These are phyloP conservation scores for Pammene aurita DNA, from an alignment of 2,888 invertebrate genomes.

Conservation along the genomic window DNA sequence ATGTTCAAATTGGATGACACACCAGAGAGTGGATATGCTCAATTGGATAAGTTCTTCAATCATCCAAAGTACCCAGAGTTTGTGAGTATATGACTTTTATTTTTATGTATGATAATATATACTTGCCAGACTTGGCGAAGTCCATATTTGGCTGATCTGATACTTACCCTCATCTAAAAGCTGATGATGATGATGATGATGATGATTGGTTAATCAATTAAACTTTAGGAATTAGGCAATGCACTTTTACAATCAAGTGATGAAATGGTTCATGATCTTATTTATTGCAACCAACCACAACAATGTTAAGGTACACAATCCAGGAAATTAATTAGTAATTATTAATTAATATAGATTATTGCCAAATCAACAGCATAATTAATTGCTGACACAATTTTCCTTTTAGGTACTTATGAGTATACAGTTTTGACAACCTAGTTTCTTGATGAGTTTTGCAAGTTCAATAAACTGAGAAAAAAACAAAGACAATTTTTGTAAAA, in stretches of 20 bases:
- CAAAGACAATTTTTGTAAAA: slow-evolving; percentile 26
- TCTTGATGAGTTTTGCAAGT: slow-evolving; percentile 7
- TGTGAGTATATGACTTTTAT: slow-evolving; percentile 85
- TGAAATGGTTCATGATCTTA: not conserved
- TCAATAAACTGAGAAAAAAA: slow-evolving; percentile 28
- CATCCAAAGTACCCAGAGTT: slow-evolving; percentile 90
- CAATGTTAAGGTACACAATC: not conserved
- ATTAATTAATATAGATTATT: slow-evolving; percentile 2
- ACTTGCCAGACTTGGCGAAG: no score
- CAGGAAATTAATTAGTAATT: not conserved
- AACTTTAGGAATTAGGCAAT: no score
- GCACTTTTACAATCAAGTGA: no score
- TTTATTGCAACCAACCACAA: not conserved
- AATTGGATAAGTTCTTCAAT: slow-evolving; percentile 92
- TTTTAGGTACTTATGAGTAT: not conserved
- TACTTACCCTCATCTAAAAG: no score
- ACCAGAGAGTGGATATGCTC: slow-evolving; percentile 83
- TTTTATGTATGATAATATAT: no score
- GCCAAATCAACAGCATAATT: not conserved
- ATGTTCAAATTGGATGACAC: slow-evolving; percentile 83
- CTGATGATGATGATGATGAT: no score
- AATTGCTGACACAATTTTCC: not conserved
- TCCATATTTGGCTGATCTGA: no score
- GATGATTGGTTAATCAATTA: not conserved
- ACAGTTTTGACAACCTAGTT: slow-evolving; percentile 3